These are phyloP conservation scores for Micromussa lordhowensis DNA, from an alignment of 92 coral and sea anemone genomes.

Conservation along the genomic window DNA sequence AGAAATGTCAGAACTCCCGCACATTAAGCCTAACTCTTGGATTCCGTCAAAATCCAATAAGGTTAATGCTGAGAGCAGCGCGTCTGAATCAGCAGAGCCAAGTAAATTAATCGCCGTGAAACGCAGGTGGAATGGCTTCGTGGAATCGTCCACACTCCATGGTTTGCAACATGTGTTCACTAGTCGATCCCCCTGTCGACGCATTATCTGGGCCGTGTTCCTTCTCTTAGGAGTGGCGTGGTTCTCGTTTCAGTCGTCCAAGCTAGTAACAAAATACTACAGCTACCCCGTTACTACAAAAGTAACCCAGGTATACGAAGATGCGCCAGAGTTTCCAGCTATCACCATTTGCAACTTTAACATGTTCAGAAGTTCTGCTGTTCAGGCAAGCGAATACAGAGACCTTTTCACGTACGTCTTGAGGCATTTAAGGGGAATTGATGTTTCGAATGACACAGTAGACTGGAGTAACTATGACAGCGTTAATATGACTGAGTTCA, in stretches of 20 bases:
- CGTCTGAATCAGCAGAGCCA: background rate
- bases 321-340: slow-evolving; percentile 55
- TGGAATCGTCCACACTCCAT: slow-evolving; percentile 58
- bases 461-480: background rate
- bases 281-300: slow-evolving; percentile 60
- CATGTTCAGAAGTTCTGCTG: slow-evolving; percentile 38
- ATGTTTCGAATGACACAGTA: background rate
- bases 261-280: slow-evolving; percentile 42
- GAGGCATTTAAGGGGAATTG: background rate
- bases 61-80: background rate
- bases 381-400: background rate
- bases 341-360: slow-evolving; percentile 68
- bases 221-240: slow-evolving; percentile 32
- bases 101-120: background rate
- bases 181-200: slow-evolving; percentile 29
- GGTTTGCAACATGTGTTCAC: slow-evolving; percentile 69
- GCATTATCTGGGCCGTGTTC: slow-evolving; percentile 56
- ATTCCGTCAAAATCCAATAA: background rate
- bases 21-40: background rate
- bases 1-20: background rate
- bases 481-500: background rate
- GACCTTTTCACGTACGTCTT: slow-evolving; percentile 4
- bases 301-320: slow-evolving; percentile 48
- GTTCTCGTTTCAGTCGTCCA: slow-evolving; percentile 32
- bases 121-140: slow-evolving; percentile 41